Evolutionary conservation across 2,797 vertebrate genomes (phyloP).

Genomic region (Graptemys geographica): DNA sequence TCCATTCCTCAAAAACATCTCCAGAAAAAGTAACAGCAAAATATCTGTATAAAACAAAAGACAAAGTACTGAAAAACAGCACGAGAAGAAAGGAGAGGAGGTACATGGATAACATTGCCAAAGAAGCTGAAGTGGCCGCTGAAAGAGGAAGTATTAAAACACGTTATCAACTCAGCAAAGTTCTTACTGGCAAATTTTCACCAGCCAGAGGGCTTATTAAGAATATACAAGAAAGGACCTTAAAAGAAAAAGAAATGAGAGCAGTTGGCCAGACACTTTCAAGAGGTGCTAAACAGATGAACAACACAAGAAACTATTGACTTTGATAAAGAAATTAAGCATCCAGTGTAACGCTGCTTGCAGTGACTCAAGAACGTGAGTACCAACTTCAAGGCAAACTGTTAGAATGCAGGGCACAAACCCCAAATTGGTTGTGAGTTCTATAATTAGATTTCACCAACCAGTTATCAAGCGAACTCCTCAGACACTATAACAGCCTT

Average conservation of each 20-base stretch:
- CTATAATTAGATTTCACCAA: not conserved
- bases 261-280: not conserved
- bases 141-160: not conserved
- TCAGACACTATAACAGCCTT: not conserved
- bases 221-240: not conserved
- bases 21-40: not conserved
- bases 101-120: not conserved
- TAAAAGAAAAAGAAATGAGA: not conserved
- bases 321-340: not conserved
- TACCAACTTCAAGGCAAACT: not conserved
- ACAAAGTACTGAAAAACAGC: not conserved
- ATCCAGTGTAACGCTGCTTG: not conserved
- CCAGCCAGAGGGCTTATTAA: not conserved
- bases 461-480: not conserved
- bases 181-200: not conserved
- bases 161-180: not conserved
- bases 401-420: not conserved
- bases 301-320: not conserved
- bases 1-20: not conserved
- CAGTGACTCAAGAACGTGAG: not conserved
- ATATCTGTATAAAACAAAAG: not conserved
- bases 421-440: not conserved
- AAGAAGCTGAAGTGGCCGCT: not conserved
- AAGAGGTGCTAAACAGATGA: not conserved
- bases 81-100: not conserved